Conservation (phyloP, 2,888 invertebrate species). For the Melinopterus prodromus region DNA sequence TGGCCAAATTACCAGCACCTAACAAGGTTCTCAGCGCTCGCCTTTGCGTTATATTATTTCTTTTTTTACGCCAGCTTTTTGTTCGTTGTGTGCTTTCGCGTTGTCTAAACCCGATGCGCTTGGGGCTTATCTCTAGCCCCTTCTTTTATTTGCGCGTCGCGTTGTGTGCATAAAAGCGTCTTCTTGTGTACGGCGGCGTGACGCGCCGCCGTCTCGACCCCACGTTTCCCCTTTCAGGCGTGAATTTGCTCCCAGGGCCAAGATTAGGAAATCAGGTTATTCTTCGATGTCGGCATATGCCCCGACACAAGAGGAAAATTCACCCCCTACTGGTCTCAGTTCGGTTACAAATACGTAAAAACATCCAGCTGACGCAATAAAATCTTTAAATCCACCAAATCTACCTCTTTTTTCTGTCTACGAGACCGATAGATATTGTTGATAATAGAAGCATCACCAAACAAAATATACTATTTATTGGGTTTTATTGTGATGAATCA, state of each 20-base stretch:
- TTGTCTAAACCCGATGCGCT: not conserved
- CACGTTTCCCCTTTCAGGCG: not conserved
- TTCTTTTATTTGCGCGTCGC: not conserved
- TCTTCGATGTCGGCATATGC: not conserved
- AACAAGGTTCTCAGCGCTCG: slow-evolving; percentile 4
- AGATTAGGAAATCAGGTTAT: not conserved
- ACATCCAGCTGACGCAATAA: no score
- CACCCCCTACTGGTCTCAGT: not conserved
- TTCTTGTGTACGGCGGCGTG: not conserved
- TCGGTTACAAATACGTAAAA: not conserved
- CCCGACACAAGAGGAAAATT: not conserved
- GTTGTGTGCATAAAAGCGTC: slow-evolving; percentile 4
- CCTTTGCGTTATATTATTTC: not conserved
- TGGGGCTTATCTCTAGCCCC: not conserved
- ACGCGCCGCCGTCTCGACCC: not conserved
- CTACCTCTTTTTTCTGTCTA: no score
- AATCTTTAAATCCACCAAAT: no score
- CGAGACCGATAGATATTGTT: no score
- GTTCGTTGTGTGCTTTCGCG: not conserved
- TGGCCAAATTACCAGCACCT: not conserved
- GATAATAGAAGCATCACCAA: no score
- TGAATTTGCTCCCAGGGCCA: not conserved
- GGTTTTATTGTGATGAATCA: no score
- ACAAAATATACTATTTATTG: no score
- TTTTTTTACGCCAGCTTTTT: not conserved